Base-by-base conservation (phyloP, 2,888 invertebrate genomes). In the Glyphotaelius pellucidus region DNA sequence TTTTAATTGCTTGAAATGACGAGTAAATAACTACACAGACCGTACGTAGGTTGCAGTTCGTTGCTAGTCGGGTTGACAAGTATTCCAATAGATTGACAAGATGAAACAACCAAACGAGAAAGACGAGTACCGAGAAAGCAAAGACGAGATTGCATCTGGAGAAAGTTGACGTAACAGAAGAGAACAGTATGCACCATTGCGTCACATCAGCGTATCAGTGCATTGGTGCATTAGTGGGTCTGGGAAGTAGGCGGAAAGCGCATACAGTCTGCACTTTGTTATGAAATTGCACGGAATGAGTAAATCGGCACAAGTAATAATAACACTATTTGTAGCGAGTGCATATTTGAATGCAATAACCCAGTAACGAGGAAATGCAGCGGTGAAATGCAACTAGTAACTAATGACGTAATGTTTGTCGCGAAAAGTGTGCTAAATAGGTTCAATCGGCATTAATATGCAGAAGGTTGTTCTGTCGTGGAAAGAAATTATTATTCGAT, bases 331-430 rank as follows among this genome's bases (percentile, higher is more conserved):
- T 79, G 47, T 89, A 31, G 67, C 32, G 83, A 83, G 91, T 81
- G 88, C 91, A 91, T 81, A 91, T 91, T 91, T 88, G 91, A 89
- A 91, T 84, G 85, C 47, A 91, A 90, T 91, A 90, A 91, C 85
- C 47, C 85, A 86, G 47, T 90, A 91, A 91, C 90, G 85, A 91
- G 91, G 91, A 91, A 91, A 91, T 80, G 91, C 90, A 84, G 25
- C 30, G 90, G 91, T 90, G 91, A 90, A 91, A 90, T 91, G 90
- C 91, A 84, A 47, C 67, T 30, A 32, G 30, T 14, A 79, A 25
- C 38, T 32, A 30, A 47, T 91, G 91, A 91, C 90, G 90, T 90
- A 91, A 91, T 91, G 52, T 90, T 67, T 52, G 32, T 25, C 79
- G 83, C 38, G 79, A 90, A 90, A 84, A 52, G 90, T 90, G 90